Percentiles rank a stretch among this genome's conserved stretches.
Conservation (phyloP, 2,888 invertebrate species). For the Busseola fusca region DNA sequence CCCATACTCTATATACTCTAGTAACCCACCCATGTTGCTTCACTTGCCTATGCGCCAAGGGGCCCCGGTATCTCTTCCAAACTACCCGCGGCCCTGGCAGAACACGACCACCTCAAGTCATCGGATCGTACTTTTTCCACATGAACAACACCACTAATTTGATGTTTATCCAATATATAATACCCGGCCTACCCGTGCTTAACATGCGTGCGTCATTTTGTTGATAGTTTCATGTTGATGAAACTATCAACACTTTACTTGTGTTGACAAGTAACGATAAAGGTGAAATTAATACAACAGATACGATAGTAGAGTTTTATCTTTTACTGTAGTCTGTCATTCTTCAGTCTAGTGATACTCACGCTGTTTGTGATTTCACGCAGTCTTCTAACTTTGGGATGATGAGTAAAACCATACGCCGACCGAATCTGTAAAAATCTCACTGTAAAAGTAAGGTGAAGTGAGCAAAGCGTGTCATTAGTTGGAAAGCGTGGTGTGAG, state of each 20-base stretch:
- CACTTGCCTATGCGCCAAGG: too few relatives aligned
- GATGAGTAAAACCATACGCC: too few relatives aligned
- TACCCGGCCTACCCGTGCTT: not conserved
- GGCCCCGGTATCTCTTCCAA: too few relatives aligned
- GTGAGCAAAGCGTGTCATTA: too few relatives aligned
- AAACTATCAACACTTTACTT: too few relatives aligned
- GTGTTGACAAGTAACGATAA: not conserved
- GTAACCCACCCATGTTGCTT: too few relatives aligned
- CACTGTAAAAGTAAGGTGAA: too few relatives aligned
- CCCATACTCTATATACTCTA: too few relatives aligned
- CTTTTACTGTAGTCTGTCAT: not conserved
- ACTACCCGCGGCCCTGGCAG: too few relatives aligned
- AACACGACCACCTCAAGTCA: not conserved
- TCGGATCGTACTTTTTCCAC: not conserved
- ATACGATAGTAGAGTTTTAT: not conserved
- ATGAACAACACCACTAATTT: constrained; percentile 1
- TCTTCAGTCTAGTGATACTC: not conserved
- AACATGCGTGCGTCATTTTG: not conserved
- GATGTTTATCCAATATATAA: not conserved
- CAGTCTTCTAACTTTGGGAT: not conserved
- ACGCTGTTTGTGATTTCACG: too few relatives aligned
- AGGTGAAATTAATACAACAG: constrained; percentile 5
- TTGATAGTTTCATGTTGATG: not conserved
- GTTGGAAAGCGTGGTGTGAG: too few relatives aligned
- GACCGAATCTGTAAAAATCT: too few relatives aligned